Percentiles rank a stretch among this genome's conserved stretches.
These are phyloP conservation scores for Cromileptes altivelis DNA, from an alignment of 2,113 vertebrate genomes.

Conservation along the genomic window DNA sequence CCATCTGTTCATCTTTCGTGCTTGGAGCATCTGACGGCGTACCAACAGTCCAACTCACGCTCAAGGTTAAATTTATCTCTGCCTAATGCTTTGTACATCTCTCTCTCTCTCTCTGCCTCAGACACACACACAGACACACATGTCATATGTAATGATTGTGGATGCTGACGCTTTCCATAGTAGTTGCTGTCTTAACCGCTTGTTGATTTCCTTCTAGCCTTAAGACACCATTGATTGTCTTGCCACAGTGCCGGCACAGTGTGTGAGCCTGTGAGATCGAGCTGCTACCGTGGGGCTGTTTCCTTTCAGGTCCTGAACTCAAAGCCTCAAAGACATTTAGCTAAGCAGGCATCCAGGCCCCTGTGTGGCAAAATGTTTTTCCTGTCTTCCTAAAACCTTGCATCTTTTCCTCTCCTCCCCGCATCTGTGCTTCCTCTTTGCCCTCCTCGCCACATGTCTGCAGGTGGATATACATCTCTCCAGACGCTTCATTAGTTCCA, in stretches of 20 bases:
- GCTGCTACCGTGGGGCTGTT: slow-evolving; percentile 26
- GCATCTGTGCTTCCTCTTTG: slow-evolving; percentile 32
- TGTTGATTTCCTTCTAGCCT: slow-evolving; percentile 53
- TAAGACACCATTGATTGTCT: slow-evolving; percentile 59
- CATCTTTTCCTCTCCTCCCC: slow-evolving; percentile 39
- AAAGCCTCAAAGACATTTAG: slow-evolving; percentile 38
- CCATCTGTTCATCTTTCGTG: slow-evolving; percentile 73
- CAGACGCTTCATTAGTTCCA: slow-evolving; percentile 73
- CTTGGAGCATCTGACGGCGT: slow-evolving; percentile 56
- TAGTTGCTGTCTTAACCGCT: slow-evolving; percentile 30
- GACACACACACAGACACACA: slow-evolving; percentile 32
- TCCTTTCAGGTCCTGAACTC: slow-evolving; percentile 46
- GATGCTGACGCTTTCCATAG: slow-evolving; percentile 21
- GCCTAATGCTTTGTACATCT: slow-evolving; percentile 3
- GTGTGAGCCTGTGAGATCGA: slow-evolving; percentile 33
- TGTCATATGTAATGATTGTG: neutral
- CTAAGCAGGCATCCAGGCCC: slow-evolving; percentile 27
- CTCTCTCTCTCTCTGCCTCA: neutral
- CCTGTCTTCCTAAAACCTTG: slow-evolving; percentile 42
- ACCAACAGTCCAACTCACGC: slow-evolving; percentile 45
- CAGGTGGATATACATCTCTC: slow-evolving; percentile 61
- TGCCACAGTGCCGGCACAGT: slow-evolving; percentile 27
- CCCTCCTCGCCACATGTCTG: slow-evolving; percentile 48
- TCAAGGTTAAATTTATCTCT: slow-evolving; percentile 67
- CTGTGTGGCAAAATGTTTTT: slow-evolving; percentile 43